Base-by-base conservation (phyloP, 1,140 invertebrate genomes). In the Lasaia peninsularis region DNA sequence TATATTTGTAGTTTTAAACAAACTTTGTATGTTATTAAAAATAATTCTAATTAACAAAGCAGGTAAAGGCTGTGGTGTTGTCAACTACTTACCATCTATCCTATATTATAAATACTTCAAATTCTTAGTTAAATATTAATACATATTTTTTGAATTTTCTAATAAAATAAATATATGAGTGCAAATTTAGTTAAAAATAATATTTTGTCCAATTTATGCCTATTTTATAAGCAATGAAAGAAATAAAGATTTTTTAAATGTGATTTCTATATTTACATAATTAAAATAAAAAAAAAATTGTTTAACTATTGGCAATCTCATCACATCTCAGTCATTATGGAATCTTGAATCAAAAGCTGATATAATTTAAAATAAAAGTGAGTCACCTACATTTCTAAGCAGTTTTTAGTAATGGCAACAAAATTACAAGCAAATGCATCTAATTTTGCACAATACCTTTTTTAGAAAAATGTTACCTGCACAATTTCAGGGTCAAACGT, bases 401-500 rank as follows among this genome's bases (percentile, higher is more conserved):
- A 18, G 18, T 44, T 44, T 40, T 44, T 18, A 16, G 18, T 9
- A 52, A 32, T 52, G 10, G 50, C 50, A 52, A 52, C 24, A 32
- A 16, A 52, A 52, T 14, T 31, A 2, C 24, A 52, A 52, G 31
- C 21, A 52, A 51, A 44, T 44, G 40, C 40, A 44, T 33, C 31
- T 21, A 18, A 49, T 35, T 34, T 11, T 18, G 16, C 51, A 52
- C n/a, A n/a, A 18, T n/a, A 49, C 11, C 12, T 49, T 20, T 49
- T 9, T 49, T 21, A 49, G 14, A 18, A 49, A 4, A 21, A 12
- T 52, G n/a, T 80, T 83, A 86, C 80, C 78, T 85, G 78, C 10
- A 86, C 78, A 51, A 74, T 62, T 31, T 86, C 83, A 37, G 77
- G 70, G 51, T 78, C 62, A 63, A 76, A 79, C 69, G 52, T 75